A percentile compares a stretch with the other conserved stretches of the same genome.
phyloP scores from a whole-genome alignment of 2,113 vertebrate species.

The Datnioides undecimradiatus region DNA sequence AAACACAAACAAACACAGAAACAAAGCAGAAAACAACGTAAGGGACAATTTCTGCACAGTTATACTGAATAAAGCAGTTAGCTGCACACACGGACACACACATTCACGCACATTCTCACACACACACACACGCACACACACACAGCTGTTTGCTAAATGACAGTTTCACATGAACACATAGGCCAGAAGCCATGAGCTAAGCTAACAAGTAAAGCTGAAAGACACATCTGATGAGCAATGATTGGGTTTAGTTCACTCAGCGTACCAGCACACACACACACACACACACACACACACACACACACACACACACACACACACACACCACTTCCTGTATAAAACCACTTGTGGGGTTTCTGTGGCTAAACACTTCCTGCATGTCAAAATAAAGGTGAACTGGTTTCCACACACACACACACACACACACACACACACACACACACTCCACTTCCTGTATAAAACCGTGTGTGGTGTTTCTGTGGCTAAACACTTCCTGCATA shows the following conservation, averaged over 20 bases:
- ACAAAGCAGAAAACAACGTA: slow-evolving; percentile 81
- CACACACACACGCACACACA: slow-evolving; percentile 13
- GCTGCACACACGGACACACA: slow-evolving; percentile 25
- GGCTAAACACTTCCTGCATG: too few species aligned
- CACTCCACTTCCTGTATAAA: not conserved
- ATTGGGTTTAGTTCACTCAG: slow-evolving; percentile 26
- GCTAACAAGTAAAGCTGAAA: slow-evolving; percentile 65
- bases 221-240: slow-evolving; percentile 57
- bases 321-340: not conserved
- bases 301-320: not conserved
- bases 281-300: slow-evolving; percentile 5
- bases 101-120: not conserved
- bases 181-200: slow-evolving; percentile 58
- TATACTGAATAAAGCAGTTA: slow-evolving; percentile 78
- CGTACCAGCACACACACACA: not conserved
- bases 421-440: not conserved
- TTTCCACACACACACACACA: slow-evolving; percentile 8
- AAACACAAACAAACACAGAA: slow-evolving; percentile 90
- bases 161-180: slow-evolving; percentile 49
- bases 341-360: too few species aligned
- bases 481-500: too few species aligned
- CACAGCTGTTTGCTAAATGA: slow-evolving; percentile 38
- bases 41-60: slow-evolving; percentile 77
- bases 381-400: too few species aligned
- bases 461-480: too few species aligned